phyloP scores from a whole-genome alignment of 2,113 vertebrate genomes.

The Chlorocebus sabaeus region DNA sequence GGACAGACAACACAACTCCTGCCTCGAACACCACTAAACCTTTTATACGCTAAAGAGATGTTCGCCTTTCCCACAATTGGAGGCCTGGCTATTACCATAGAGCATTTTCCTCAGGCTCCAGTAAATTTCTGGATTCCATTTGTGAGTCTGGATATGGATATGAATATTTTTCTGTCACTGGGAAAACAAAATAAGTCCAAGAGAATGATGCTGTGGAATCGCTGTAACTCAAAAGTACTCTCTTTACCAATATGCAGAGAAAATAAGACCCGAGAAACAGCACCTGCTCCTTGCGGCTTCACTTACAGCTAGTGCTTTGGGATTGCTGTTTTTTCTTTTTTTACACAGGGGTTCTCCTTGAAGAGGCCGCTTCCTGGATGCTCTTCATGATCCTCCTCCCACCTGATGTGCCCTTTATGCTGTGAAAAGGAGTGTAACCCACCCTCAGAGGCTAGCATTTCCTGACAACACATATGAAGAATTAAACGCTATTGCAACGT shows the following conservation, averaged over 20 bases:
- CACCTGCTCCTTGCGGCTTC: neutral
- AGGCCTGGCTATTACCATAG: neutral
- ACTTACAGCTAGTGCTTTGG: neutral
- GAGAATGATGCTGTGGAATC: neutral
- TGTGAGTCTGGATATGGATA: slow-evolving; percentile 42
- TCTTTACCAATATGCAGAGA: neutral
- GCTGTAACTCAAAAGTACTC: slow-evolving; percentile 39
- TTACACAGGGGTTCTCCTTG: neutral
- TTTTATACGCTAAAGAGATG: rapidly evolving
- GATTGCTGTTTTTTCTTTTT: neutral
- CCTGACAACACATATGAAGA: neutral
- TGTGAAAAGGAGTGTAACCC: neutral
- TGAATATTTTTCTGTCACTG: slow-evolving; percentile 50
- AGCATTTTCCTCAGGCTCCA: neutral
- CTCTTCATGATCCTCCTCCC: neutral
- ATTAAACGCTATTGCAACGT: neutral
- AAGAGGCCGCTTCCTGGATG: neutral
- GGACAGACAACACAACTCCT: neutral
- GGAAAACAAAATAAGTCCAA: slow-evolving; percentile 55
- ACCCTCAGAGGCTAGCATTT: neutral
- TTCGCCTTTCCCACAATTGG: neutral
- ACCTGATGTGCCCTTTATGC: no score
- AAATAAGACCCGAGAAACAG: slow-evolving; percentile 26
- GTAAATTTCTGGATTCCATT: slow-evolving; percentile 25
- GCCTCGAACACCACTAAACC: neutral